Evolutionary conservation across 2,888 invertebrate species (phyloP), one percentile per base, ranked within the genome.

Genomic region (Pelosia muscerda): DNA sequence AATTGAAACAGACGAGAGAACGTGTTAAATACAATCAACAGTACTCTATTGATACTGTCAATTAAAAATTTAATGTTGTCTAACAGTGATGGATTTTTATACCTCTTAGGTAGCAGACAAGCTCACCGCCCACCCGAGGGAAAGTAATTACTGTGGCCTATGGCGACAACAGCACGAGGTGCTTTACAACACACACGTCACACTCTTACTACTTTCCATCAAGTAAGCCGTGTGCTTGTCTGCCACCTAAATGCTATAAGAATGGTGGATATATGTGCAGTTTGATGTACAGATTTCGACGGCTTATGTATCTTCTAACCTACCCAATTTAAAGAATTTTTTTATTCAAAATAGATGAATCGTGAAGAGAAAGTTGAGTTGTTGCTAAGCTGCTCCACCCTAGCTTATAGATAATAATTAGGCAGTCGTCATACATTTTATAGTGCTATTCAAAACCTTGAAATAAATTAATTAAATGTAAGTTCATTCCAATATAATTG

Each of bases 331-430:
- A n/a, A 49, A 60, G 70, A 42, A n/a, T 69, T 63, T 65, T 56
- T 67, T 61, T 58, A 57, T 49, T 23, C 26, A 42, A 67, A 75
- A 63, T 71, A 68, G 68, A 68, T 75, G 60, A 81, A 78, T 81
- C 78, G 81, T 81, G 81, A 64, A 58, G 81, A 79, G 83, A 84
- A 81, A 84, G 81, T 75, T 42, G 15, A 67, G 11, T 64, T 63
- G 57, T 42, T 49, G 49, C 56, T 63, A 58, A 70, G 28, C 58
- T 54, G 23, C 28, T 19, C 54, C 25, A 49, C 63, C 54, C 55
- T 31, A 49, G 15, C 55, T 53, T 19, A 19, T 38, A 26, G 10
- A 54, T 62, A 62, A 66, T 70, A 63, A 66, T 66, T 61, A 15
- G 1, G 23, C 66, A 53, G 31, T 42, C 49, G 56, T 22, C 25